These are phyloP conservation scores for Manduca sexta DNA, from an alignment of 1,140 invertebrate genomes.

Conservation along the genomic window DNA sequence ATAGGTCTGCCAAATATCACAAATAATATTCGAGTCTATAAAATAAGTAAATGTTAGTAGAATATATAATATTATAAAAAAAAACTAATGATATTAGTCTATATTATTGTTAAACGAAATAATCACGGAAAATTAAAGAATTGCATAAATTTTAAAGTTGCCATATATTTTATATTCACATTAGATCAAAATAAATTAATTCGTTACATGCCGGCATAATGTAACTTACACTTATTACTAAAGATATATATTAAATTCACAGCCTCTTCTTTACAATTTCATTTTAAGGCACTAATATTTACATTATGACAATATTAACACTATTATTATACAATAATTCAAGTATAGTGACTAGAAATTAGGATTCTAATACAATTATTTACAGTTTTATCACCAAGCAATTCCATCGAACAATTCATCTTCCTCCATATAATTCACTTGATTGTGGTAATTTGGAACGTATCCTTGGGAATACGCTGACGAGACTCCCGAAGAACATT, in stretches of 20 bases:
- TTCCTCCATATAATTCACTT: conserved; percentile 77
- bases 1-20: not conserved
- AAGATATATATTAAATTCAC: conserved; percentile 22
- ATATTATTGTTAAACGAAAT: not conserved
- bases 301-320: no score
- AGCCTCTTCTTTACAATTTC: conserved; percentile 5
- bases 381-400: conserved; percentile 82
- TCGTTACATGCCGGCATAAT: no score
- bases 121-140: no score
- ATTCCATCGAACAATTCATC: conserved; percentile 88
- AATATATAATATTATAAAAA: not conserved
- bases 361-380: conserved; percentile 20
- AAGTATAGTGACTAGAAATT: conserved; percentile 19
- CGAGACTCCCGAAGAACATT: conserved; percentile 75
- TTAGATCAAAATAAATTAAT: no score
- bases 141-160: no score
- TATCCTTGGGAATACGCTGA: conserved; percentile 54
- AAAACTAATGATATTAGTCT: not conserved
- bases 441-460: conserved; percentile 53
- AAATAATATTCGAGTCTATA: not conserved
- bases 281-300: no score
- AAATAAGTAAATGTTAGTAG: not conserved
- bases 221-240: not conserved
- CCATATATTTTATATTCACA: no score
- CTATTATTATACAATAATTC: no score